A percentile compares a stretch with the other conserved stretches of the same genome.
Evolutionary conservation across 2,888 invertebrate genomes (phyloP).

Genomic region (Dasypogon diadema): DNA sequence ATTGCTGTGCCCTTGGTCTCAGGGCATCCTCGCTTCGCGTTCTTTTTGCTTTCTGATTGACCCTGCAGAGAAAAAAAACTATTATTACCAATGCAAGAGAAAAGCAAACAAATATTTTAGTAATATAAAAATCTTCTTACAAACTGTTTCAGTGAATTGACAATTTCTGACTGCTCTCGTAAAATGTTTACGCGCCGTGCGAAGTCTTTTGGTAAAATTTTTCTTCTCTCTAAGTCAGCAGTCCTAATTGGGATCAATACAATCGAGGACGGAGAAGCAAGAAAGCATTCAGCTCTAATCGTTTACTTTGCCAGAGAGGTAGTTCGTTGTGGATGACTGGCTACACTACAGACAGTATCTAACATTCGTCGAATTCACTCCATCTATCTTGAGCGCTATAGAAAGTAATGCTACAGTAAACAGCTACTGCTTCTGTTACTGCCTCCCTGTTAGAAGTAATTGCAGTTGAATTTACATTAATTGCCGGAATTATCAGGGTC

Average conservation of each 20-base stretch:
- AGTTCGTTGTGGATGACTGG: slow-evolving; percentile 3
- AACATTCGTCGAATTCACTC: not conserved
- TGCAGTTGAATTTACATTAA: not conserved
- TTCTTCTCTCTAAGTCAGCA: not conserved
- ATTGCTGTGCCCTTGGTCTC: slow-evolving; percentile 78
- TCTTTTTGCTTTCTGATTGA: slow-evolving; percentile 67
- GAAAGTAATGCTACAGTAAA: too few relatives aligned
- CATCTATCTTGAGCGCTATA: too few relatives aligned
- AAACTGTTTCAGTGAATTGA: not conserved
- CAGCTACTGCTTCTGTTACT: too few relatives aligned
- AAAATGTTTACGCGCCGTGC: not conserved
- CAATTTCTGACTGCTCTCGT: not conserved
- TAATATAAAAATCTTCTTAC: not conserved
- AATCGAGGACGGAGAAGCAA: slow-evolving; percentile 14
- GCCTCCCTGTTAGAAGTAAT: not conserved
- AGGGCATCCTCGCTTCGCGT: slow-evolving; percentile 56
- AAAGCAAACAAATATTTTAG: not conserved
- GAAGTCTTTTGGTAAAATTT: not conserved
- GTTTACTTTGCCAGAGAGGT: not conserved
- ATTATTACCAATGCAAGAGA: not conserved
- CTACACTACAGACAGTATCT: not conserved
- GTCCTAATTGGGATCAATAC: not conserved
- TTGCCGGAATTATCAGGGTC: not conserved
- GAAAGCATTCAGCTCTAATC: slow-evolving; percentile 22
- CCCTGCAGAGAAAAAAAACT: slow-evolving; percentile 60